These are phyloP conservation scores for Neosilurus mollespiculum DNA, from an alignment of 2,797 vertebrate species.

Conservation along the genomic window DNA sequence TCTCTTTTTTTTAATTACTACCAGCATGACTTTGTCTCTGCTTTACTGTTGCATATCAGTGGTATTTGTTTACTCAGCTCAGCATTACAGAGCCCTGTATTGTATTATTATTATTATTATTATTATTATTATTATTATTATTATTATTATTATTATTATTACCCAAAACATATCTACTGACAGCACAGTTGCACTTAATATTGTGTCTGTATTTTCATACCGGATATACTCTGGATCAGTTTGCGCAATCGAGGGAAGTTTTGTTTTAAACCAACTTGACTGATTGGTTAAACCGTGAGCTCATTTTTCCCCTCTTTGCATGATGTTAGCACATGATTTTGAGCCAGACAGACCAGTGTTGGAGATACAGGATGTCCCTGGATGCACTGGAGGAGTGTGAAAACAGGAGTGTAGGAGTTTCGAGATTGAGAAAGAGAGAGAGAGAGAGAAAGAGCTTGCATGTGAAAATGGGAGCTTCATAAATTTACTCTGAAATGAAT, in stretches of 20 bases:
- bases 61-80: neutral
- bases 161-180: neutral
- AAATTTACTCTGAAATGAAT: conserved; percentile 33
- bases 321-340: neutral
- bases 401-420: neutral
- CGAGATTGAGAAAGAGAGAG: neutral
- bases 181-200: no score
- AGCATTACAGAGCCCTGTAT: neutral
- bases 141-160: neutral
- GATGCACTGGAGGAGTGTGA: conserved; percentile 13
- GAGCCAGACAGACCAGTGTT: neutral
- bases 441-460: neutral
- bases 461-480: conserved; percentile 16
- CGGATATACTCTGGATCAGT: neutral
- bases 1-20: neutral
- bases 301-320: neutral
- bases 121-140: neutral
- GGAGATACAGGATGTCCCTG: conserved; percentile 16
- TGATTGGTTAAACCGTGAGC: neutral
- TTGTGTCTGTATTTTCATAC: neutral
- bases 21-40: neutral
- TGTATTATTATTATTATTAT: neutral
- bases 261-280: neutral
- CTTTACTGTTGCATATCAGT: neutral
- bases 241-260: neutral